phyloP scores from a whole-genome alignment of 2,113 vertebrate genomes.

The Macrotis lagotis region DNA sequence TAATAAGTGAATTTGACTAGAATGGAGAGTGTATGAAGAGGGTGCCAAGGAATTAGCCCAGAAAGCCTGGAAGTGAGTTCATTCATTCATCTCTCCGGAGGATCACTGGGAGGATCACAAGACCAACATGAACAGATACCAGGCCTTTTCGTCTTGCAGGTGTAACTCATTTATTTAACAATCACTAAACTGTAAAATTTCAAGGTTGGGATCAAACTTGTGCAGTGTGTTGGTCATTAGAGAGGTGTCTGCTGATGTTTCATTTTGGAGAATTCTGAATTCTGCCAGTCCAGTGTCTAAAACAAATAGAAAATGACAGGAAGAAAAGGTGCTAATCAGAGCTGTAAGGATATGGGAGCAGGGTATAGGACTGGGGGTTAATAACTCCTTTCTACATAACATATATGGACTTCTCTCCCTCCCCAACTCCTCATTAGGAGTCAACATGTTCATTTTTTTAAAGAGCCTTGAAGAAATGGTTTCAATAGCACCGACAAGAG shows the following conservation, averaged over 20 bases:
- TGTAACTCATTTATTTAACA: not conserved
- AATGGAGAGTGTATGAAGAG: not conserved
- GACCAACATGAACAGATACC: not conserved
- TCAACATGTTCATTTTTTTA: not conserved
- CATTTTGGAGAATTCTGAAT: not conserved
- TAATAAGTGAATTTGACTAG: not conserved
- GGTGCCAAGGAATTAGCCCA: not conserved
- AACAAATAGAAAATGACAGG: not conserved
- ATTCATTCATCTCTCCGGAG: not conserved
- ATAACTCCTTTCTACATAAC: not conserved
- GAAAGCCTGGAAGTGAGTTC: not conserved
- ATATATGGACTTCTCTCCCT: not conserved
- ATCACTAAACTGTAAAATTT: not conserved
- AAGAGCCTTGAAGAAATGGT: not conserved
- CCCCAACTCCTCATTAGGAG: not conserved
- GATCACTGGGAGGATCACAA: too few relatives aligned
- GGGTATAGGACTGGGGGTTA: not conserved
- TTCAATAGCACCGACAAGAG: constrained; percentile 47
- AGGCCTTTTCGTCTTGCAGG: not conserved
- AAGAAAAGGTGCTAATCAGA: not conserved
- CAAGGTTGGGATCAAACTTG: not conserved
- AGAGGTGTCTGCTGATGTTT: not conserved
- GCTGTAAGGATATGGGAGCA: not conserved
- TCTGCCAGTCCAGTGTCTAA: not conserved
- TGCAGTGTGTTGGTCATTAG: too few relatives aligned